These are phyloP conservation scores for Parambassis ranga DNA, from an alignment of 2,797 vertebrate genomes.

Conservation along the genomic window DNA sequence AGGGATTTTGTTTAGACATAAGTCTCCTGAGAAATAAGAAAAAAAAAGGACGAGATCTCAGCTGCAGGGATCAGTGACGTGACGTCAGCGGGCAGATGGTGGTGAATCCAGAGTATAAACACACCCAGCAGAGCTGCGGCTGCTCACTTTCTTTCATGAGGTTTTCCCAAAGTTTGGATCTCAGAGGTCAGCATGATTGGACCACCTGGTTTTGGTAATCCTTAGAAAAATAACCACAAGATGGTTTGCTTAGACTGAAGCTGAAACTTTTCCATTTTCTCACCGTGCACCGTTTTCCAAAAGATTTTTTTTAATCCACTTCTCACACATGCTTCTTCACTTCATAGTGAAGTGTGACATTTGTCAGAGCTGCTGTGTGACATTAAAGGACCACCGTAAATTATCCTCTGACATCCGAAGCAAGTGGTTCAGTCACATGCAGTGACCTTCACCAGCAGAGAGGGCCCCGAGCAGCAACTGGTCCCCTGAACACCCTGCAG, in stretches of 20 bases:
- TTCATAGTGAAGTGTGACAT: slow-evolving; percentile 6
- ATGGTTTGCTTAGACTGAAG: slow-evolving; percentile 25
- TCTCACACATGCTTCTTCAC: background rate
- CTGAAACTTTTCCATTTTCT: slow-evolving; percentile 11
- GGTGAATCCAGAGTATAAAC: slow-evolving; percentile 14
- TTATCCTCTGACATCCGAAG: slow-evolving; percentile 39
- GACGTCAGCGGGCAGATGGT: background rate
- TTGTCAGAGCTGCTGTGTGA: slow-evolving; percentile 33
- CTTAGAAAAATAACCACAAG: slow-evolving; percentile 6
- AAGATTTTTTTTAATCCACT: too few species aligned
- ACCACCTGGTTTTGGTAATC: slow-evolving; percentile 48
- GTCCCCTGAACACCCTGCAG: slow-evolving; percentile 27
- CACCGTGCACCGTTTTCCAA: background rate
- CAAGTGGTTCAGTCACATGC: slow-evolving; percentile 56
- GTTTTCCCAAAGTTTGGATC: slow-evolving; percentile 18
- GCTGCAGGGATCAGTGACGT: background rate
- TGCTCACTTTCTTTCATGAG: slow-evolving; percentile 36
- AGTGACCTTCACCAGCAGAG: slow-evolving; percentile 13
- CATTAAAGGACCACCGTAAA: slow-evolving; percentile 33
- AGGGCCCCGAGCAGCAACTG: slow-evolving; percentile 57
- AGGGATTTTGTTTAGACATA: background rate
- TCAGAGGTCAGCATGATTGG: slow-evolving; percentile 20
- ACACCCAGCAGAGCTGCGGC: slow-evolving; percentile 14
- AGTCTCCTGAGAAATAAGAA: background rate
- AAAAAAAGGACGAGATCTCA: slow-evolving; percentile 3